These are phyloP conservation scores for Dysdera silvatica DNA, from an alignment of 1,140 invertebrate species.

Conservation along the genomic window DNA sequence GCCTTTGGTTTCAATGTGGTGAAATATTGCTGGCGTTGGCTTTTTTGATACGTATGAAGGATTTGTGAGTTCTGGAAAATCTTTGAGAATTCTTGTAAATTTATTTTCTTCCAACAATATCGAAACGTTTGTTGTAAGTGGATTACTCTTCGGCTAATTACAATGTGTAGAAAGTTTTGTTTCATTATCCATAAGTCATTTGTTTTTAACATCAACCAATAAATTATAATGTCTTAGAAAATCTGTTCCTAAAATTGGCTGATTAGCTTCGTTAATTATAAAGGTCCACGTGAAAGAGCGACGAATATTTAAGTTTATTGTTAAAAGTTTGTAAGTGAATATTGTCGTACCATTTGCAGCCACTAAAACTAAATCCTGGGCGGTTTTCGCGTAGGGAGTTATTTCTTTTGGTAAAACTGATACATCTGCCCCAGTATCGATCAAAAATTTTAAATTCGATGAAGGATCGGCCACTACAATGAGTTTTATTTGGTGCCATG, in stretches of 20 bases:
- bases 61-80: conserved; percentile 14
- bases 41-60: neutral
- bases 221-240: conserved; percentile 9
- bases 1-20: conserved; percentile 35
- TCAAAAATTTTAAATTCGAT: neutral
- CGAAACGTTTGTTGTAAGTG: neutral
- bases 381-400: neutral
- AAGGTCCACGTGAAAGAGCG: conserved; percentile 37
- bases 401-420: neutral
- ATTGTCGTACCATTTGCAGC: neutral
- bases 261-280: neutral
- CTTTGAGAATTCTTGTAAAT: neutral
- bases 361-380: neutral
- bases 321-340: neutral
- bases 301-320: neutral
- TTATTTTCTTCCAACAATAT: neutral
- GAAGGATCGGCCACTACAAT: neutral
- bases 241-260: neutral
- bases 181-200: neutral
- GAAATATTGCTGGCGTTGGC: neutral
- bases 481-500: neutral
- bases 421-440: neutral
- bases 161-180: neutral
- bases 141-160: neutral
- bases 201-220: conserved; percentile 4